Conservation (phyloP, 2,797 vertebrate genomes). For the Hipposideros larvatus region DNA sequence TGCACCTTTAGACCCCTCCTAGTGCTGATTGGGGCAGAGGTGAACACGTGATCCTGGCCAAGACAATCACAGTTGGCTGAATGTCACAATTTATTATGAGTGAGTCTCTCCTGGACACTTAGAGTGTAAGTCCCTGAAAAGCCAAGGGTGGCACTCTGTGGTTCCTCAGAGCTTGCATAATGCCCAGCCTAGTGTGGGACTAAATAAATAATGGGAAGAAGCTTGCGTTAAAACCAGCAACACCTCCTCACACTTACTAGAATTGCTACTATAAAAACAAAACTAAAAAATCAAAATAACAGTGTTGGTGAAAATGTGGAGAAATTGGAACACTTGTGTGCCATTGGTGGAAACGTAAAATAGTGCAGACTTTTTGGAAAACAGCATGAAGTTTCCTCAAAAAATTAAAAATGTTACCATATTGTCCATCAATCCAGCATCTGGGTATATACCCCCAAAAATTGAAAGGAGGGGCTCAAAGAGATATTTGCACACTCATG, state of each 20-base stretch:
- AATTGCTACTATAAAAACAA: neutral
- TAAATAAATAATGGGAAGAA: neutral
- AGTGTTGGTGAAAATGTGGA: neutral
- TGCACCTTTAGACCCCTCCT: too few species aligned
- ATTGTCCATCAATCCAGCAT: neutral
- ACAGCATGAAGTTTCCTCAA: neutral
- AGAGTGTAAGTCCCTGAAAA: neutral
- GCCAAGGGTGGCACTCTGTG: rapidly evolving
- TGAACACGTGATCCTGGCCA: neutral
- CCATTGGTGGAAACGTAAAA: neutral
- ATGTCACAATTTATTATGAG: neutral
- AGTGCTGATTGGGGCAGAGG: neutral
- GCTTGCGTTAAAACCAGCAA: neutral
- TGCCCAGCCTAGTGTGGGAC: neutral
- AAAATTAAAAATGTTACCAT: neutral
- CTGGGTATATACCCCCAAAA: neutral
- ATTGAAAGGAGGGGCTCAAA: neutral
- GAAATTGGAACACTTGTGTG: neutral
- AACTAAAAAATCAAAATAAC: neutral
- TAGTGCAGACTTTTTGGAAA: neutral
- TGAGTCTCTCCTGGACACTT: too few species aligned
- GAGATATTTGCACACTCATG: neutral
- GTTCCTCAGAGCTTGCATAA: neutral
- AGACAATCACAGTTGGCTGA: neutral
- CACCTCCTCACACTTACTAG: neutral